Base-by-base conservation (phyloP, 2,888 invertebrate genomes). In the Meiosimyza decipiens region DNA sequence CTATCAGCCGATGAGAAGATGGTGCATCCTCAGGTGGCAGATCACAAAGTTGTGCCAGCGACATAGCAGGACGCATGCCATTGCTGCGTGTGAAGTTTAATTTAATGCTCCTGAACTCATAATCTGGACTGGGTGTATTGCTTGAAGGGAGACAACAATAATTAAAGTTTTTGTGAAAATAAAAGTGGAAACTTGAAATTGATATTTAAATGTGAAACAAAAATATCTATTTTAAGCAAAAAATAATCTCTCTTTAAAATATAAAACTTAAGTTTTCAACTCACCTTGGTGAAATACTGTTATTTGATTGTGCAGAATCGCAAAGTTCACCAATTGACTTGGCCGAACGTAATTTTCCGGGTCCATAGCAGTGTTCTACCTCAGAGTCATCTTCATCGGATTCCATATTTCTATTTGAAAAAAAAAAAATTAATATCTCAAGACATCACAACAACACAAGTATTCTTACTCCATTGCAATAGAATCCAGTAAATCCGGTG, bases 1-100 rank as follows among this genome's bases (percentile, higher is more conserved):
- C 93, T 81, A 95, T 94, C 75, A 95, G 89, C 60, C 91, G 88
- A 75, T 90, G 90, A 59, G 93, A 92, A 81, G 92, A 92, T 15
- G 93, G 92, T 66, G 92, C 91, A 81, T 92, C 91, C 33, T 91
- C 91, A 47, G 91, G 91, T 63, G 88, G 88, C 66, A 92, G 88
- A 82, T 91, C 91, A 83, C 92, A 92, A 73, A 93, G 85, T 82
- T 92, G 90, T 3, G 92, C 92, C 79, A 92, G 85, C 0, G 92
- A 92, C 82, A 91, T 89, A 3, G 92, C 92, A 57, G 92, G 91
- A 82, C 92, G 91, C 80, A 93, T 82, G 70, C 83, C 89, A 84
- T 87, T 9, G 87, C 88, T 16, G 87, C 89, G 78, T n/a, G 74
- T 77, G 15, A 15, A 69, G 4, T 33, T 51, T 3, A 63, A 6